phyloP scores from a whole-genome alignment of 2,797 vertebrate species.

The Buceros bicornis region DNA sequence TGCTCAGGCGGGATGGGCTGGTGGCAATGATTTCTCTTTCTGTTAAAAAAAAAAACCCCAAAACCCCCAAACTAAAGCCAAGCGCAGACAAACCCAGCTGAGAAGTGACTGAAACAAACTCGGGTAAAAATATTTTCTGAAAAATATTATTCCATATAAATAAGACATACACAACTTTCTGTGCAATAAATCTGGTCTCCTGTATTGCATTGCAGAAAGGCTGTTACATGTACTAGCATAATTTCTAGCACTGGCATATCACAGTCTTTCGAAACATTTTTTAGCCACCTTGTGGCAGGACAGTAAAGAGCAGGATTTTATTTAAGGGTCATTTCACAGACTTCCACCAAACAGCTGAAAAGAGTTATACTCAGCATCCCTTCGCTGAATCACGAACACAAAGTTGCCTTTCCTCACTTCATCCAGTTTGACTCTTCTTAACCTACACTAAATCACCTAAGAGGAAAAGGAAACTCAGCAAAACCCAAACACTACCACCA shows the following conservation, averaged over 20 bases:
- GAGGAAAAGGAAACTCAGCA: constrained; percentile 13
- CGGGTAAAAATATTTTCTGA: not conserved
- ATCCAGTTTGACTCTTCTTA: not conserved
- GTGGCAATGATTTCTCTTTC: not conserved
- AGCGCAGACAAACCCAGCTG: not conserved
- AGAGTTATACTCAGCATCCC: fast-evolving
- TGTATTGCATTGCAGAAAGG: not conserved
- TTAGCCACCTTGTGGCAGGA: constrained; percentile 78
- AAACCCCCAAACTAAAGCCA: not conserved
- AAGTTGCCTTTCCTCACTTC: constrained; percentile 23
- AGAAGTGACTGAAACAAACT: not conserved
- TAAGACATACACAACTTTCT: not conserved
- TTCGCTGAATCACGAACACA: not conserved
- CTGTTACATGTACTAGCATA: not conserved
- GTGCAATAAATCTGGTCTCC: not conserved
- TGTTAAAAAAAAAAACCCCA: not conserved
- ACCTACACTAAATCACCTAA: not conserved
- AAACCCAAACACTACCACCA: not conserved
- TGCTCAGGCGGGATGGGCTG: fast-evolving
- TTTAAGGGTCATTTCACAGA: constrained; percentile 6
- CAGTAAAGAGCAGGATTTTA: constrained; percentile 60
- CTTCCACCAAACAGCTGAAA: not conserved
- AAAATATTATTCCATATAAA: fast-evolving
- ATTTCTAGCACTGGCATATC: not conserved
- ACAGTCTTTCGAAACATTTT: not conserved